Conservation (phyloP, 2,888 invertebrate genomes). For the Dasysyrphus albostriatus region DNA sequence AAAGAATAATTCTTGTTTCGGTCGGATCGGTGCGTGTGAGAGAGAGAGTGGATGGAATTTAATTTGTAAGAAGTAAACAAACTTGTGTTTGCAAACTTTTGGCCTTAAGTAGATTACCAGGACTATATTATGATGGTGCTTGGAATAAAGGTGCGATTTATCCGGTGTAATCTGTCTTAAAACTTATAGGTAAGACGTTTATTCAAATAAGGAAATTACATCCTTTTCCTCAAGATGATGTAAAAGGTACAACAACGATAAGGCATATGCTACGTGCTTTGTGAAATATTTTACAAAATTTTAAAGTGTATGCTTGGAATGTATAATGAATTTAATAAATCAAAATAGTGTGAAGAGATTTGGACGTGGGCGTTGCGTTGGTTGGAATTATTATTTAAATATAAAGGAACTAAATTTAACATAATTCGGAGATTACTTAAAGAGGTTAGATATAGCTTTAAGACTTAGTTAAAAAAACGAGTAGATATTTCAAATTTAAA, state of each 20-base stretch:
- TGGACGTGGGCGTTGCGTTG: no score
- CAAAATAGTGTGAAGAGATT: no score
- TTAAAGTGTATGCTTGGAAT: not conserved
- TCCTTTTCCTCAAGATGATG: slow-evolving; percentile 5
- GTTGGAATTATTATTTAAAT: no score
- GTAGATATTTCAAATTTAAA: no score
- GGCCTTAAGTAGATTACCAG: slow-evolving; percentile 50
- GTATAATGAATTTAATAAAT: not conserved
- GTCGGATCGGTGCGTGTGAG: not conserved
- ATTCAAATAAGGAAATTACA: slow-evolving; percentile 7
- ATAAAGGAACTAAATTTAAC: no score
- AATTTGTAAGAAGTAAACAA: slow-evolving; percentile 53
- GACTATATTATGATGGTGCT: not conserved
- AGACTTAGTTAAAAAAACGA: no score
- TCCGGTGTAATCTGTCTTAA: slow-evolving; percentile 43
- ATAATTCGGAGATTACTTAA: no score
- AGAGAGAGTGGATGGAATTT: slow-evolving; percentile 21
- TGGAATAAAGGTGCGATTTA: slow-evolving; percentile 42
- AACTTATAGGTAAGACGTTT: slow-evolving; percentile 41
- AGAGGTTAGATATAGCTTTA: no score
- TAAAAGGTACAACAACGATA: not conserved
- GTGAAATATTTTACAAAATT: not conserved
- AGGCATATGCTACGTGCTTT: not conserved
- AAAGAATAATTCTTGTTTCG: slow-evolving; percentile 8
- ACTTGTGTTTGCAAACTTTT: slow-evolving; percentile 61